Evolutionary conservation across 1,140 invertebrate genomes (phyloP), one percentile per base, ranked within the genome.

Genomic region (Maconellicoccus hirsutus): DNA sequence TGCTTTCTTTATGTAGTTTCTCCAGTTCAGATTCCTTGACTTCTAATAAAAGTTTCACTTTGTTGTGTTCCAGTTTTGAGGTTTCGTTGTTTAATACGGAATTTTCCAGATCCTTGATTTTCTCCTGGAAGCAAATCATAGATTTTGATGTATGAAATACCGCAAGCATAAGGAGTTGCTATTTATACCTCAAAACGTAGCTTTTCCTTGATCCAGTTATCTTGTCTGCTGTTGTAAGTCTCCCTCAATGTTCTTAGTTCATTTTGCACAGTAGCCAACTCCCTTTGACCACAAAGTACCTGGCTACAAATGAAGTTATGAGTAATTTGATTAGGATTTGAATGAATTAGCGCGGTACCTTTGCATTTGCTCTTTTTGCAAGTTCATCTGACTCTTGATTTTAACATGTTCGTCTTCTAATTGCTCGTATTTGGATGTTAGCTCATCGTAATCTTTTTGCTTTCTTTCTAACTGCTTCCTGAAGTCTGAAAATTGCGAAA

Each of bases 361-460:
- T 75, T 86, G 83, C 29, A 89, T 75, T 42, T 83, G 83, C 82
- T 92, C 86, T 75, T 90, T 92, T 78, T 93, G 89, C 39, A 85
- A 86, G 4, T 89, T 87, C 0, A 91, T 79, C 79, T 89, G 84
- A 16, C 88, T 85, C 78, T 92, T 92, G 69, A 86, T 87, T 0
- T 89, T 83, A 0, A 91, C 87, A 74, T 89, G 89, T 76, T 92
- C 89, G 78, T 92, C 89, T 76, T 88, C 86, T n/a, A 94, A 79
- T 72, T 89, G 82, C 76, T 91, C 90, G 78, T 92, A 91, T 78
- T 90, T 91, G 1, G 82, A 81, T 26, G 88, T 91, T 7, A 94
- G 80, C 74, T 92, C 90, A 73, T 91, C 87, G 78, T 89, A 89
- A 74, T 90, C 87, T 72, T 87, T 84, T 71, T 85, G 85, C 76